Percentiles rank a stretch among this genome's conserved stretches.
These are phyloP conservation scores for Lucifuga dentata DNA, from an alignment of 2,113 vertebrate species.

Conservation along the genomic window DNA sequence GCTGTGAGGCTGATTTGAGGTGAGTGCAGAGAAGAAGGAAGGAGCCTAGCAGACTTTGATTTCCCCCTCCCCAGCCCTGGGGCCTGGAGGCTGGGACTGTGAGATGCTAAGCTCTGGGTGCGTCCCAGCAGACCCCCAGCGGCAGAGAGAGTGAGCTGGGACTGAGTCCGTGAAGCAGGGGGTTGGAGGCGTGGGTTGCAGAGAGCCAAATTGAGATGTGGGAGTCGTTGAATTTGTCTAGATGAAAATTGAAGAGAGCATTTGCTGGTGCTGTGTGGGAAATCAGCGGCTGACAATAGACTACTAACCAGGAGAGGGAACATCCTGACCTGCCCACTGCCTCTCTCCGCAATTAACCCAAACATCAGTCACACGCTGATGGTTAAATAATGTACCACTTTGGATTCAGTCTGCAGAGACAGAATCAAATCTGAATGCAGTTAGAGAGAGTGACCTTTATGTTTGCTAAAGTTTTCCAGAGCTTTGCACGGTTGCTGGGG, in stretches of 20 bases:
- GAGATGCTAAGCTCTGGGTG: slow-evolving; percentile 64
- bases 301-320: slow-evolving; percentile 67
- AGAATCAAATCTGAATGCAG: slow-evolving; percentile 48
- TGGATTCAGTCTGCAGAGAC: slow-evolving; percentile 35
- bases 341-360: slow-evolving; percentile 66
- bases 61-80: slow-evolving; percentile 67
- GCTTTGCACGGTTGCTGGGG: slow-evolving; percentile 1
- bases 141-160: slow-evolving; percentile 63
- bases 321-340: slow-evolving; percentile 56
- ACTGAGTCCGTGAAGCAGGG: slow-evolving; percentile 37
- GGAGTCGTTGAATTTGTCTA: slow-evolving; percentile 71
- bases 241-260: slow-evolving; percentile 77
- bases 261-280: slow-evolving; percentile 63
- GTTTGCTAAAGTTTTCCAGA: slow-evolving; percentile 26
- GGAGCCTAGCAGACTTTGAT: slow-evolving; percentile 79
- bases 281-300: slow-evolving; percentile 70
- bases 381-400: slow-evolving; percentile 60
- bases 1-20: slow-evolving; percentile 83
- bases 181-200: slow-evolving; percentile 41
- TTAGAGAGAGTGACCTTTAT: slow-evolving; percentile 41
- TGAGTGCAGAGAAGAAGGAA: slow-evolving; percentile 68
- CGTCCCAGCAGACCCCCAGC: slow-evolving; percentile 75
- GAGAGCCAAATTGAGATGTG: slow-evolving; percentile 78
- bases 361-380: slow-evolving; percentile 68
- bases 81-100: slow-evolving; percentile 59